Conservation (phyloP, 2,888 invertebrate genomes). For the Sepiola atlantica region DNA sequence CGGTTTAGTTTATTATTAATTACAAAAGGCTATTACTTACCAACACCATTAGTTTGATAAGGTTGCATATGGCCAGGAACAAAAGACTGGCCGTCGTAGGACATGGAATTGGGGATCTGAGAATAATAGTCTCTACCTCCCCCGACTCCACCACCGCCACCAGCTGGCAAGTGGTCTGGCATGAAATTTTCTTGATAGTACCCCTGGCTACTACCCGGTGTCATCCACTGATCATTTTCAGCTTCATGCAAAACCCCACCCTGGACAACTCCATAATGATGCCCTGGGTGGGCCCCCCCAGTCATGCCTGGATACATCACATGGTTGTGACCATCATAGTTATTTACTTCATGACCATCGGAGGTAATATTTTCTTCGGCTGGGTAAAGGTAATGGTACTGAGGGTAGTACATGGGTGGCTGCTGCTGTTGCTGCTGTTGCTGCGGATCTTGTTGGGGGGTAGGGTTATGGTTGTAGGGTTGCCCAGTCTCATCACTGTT, state of each 20-base stretch:
- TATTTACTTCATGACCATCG: background rate
- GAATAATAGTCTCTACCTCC: background rate
- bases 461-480: background rate
- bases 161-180: background rate
- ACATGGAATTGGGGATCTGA: background rate
- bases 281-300: background rate
- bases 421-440: background rate
- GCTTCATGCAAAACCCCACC: background rate
- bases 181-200: background rate
- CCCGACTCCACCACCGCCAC: background rate
- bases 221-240: background rate
- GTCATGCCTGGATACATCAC: background rate
- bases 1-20: no score
- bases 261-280: background rate
- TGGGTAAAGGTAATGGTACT: constrained; percentile 44
- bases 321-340: background rate
- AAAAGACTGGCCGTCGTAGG: background rate
- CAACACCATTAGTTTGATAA: constrained; percentile 37
- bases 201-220: background rate
- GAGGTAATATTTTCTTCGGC: background rate
- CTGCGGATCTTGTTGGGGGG: background rate
- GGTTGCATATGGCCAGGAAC: constrained; percentile 24
- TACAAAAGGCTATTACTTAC: background rate
- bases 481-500: background rate
- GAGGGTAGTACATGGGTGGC: constrained; percentile 33